A percentile compares a stretch with the other conserved stretches of the same genome.
Evolutionary conservation across 2,113 vertebrate species (phyloP).

Genomic region (Pelobates fuscus): DNA sequence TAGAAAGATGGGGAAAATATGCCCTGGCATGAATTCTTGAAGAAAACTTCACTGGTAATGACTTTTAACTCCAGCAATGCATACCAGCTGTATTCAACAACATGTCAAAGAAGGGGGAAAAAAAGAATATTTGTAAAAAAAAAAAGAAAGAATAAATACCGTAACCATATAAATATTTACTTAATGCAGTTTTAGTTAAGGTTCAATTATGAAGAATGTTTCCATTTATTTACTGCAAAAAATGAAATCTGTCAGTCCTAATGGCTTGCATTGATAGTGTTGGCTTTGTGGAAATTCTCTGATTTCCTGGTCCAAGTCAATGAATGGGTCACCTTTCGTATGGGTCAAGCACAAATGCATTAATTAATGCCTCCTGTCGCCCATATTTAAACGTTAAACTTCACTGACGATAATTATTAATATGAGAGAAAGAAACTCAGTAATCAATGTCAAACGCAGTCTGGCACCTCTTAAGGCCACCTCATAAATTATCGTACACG

Average conservation of each 20-base stretch:
- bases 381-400: conserved; percentile 57
- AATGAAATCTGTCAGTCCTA: conserved; percentile 61
- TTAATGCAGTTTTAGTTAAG: conserved; percentile 3
- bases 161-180: too few relatives aligned
- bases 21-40: neutral
- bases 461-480: conserved; percentile 50
- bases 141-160: neutral
- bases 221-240: conserved; percentile 59
- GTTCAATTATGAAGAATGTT: conserved; percentile 53
- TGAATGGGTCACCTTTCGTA: conserved; percentile 62
- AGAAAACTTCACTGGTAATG: neutral
- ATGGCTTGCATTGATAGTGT: conserved; percentile 54
- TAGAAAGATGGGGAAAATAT: conserved; percentile 53
- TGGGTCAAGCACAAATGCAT: conserved; percentile 58
- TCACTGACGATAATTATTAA: conserved; percentile 63
- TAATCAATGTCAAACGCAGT: conserved; percentile 45
- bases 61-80: neutral
- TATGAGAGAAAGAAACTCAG: conserved; percentile 42
- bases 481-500: conserved; percentile 44
- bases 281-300: conserved; percentile 57
- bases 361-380: conserved; percentile 63
- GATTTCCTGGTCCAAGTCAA: conserved; percentile 53
- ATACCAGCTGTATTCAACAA: neutral
- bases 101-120: neutral
- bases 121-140: too few relatives aligned